A percentile compares a stretch with the other conserved stretches of the same genome.
phyloP scores from a whole-genome alignment of 37 sponge, comb jelly and placozoan genomes.

The Aplysina aerophoba region DNA sequence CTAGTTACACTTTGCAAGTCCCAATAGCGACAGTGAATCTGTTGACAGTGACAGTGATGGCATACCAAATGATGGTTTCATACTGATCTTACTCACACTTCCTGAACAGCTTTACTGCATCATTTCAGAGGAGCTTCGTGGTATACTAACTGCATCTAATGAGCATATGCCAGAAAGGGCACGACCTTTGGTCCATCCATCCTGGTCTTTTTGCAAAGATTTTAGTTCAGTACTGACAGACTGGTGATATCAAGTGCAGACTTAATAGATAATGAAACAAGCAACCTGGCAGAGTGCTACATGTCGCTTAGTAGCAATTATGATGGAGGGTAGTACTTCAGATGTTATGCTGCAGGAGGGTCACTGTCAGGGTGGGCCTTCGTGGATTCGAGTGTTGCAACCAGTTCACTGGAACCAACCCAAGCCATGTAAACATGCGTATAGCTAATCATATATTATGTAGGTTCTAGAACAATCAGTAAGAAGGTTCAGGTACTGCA shows the following conservation, averaged over 20 bases:
- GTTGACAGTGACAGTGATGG: not conserved
- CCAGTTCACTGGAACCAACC: not conserved
- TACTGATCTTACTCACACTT: too few species aligned
- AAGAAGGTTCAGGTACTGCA: not conserved
- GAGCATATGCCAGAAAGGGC: not conserved
- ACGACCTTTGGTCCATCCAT: not conserved
- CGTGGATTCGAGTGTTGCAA: not conserved
- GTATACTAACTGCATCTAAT: not conserved
- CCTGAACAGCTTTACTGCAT: not conserved
- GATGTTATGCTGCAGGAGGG: constrained; percentile 33
- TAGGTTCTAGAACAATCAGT: not conserved
- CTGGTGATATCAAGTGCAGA: constrained; percentile 18
- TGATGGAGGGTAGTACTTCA: constrained; percentile 35
- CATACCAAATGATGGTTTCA: not conserved
- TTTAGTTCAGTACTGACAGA: constrained; percentile 13
- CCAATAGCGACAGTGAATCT: too few species aligned
- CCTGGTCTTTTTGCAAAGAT: not conserved
- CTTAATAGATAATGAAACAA: constrained; percentile 39
- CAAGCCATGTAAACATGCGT: not conserved
- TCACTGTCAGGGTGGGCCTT: constrained; percentile 5
- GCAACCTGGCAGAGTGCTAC: constrained; percentile 42
- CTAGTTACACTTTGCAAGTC: too few species aligned
- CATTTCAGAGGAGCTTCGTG: not conserved
- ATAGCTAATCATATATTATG: too few species aligned
- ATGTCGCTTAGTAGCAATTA: constrained; percentile 21